These are phyloP conservation scores for Drosophila murphyi DNA, from an alignment of 1,140 invertebrate species.

Conservation along the genomic window DNA sequence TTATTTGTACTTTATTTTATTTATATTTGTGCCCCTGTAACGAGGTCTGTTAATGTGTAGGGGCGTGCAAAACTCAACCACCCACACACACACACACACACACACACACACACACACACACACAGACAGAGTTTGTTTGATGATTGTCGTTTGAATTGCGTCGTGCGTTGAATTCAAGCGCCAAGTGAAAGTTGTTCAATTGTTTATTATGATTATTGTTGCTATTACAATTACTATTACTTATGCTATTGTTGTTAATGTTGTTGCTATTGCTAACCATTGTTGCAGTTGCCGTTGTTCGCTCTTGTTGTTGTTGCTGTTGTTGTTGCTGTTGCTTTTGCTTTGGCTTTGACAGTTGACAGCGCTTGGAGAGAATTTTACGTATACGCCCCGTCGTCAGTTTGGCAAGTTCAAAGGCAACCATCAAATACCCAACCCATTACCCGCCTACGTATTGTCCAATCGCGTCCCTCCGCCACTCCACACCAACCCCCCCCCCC, in stretches of 20 bases:
- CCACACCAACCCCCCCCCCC: too few relatives aligned
- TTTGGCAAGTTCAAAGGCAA: conserved; percentile 45
- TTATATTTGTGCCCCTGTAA: conserved; percentile 37
- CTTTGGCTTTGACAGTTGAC: conserved; percentile 15
- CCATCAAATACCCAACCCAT: background rate
- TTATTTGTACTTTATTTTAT: conserved; percentile 7
- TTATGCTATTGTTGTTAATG: conserved; percentile 40
- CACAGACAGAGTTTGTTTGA: conserved; percentile 33
- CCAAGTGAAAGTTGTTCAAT: conserved; percentile 81
- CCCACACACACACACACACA: conserved; percentile 39
- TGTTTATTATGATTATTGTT: conserved; percentile 78
- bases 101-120: conserved; percentile 29
- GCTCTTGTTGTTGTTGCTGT: conserved; percentile 11
- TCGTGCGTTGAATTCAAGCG: conserved; percentile 83
- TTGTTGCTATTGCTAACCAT: background rate
- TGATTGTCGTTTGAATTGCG: conserved; percentile 74
- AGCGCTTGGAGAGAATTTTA: conserved; percentile 33
- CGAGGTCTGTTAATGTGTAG: conserved; percentile 33
- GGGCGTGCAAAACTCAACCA: conserved; percentile 52
- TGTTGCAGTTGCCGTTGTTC: conserved; percentile 2
- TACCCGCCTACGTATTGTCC: too few relatives aligned
- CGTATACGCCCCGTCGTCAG: conserved; percentile 43
- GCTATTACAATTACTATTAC: conserved; percentile 49
- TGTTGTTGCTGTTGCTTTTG: background rate
- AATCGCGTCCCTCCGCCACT: too few relatives aligned